Base-by-base conservation (phyloP, 1,140 invertebrate species). In the Pachypsylla venusta region DNA sequence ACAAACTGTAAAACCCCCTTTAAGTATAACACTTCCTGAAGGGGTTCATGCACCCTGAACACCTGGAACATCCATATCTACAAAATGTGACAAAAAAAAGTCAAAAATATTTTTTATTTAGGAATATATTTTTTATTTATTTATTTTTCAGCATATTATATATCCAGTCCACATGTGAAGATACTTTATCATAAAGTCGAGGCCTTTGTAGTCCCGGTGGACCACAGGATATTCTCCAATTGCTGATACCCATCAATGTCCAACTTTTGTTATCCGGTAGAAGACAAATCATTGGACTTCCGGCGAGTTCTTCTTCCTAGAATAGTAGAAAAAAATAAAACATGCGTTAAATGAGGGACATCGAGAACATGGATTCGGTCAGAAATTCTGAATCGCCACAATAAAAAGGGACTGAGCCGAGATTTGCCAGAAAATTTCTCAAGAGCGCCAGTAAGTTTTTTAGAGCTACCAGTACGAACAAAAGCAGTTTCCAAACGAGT, bases 261-360 rank as follows among this genome's bases (percentile, higher is more conserved):
- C 87, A 90, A 63, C 73, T 77, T 39, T 77, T 77, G 20, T 75
- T 76, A 53, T 79, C 79, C 0, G 79, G 69, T 57, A 80, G 75
- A 2, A 83, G 73, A 63, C 87, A 90, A 61, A 87, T 76, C 75
- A 90, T 82, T 3, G 85, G 83, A 74, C 84, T 87, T 7, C 87
- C 87, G n/a, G 86, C 85, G 64, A 85, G 81, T 73, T 89, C 86
- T 74, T 90, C 87, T 69, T 88, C 85, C 85, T 89, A 65, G 14
- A 68, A n/a, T n/a, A n/a, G n/a, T n/a, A n/a, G n/a, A 69, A 62
- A 48, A 56, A 59, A 56, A 62, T 57, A 54, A n/a, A 54, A 5
- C 4, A 4, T 25, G 4, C 16, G 4, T 2, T 24, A 54, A 14
- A 14, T 53, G 20, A 53, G 20, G 7, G 10, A 12, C 10, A 53